These are phyloP conservation scores for Leptogaster cylindrica DNA, from an alignment of 2,888 invertebrate species.

Conservation along the genomic window DNA sequence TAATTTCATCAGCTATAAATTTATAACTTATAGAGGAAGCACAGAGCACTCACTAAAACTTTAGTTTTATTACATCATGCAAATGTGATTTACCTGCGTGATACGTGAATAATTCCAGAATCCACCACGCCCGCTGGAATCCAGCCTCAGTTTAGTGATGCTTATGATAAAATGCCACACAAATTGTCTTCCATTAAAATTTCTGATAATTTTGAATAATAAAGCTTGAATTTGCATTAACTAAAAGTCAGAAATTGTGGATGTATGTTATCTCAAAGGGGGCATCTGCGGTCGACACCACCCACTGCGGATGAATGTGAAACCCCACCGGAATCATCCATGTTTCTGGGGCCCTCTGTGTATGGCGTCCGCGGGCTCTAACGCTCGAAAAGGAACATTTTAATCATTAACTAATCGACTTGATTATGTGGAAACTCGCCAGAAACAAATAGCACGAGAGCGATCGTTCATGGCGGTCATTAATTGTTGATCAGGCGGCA, in stretches of 20 bases:
- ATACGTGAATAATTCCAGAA: slow-evolving; percentile 25
- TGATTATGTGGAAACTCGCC: slow-evolving; percentile 27
- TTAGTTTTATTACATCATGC: not conserved
- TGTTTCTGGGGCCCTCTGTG: not conserved
- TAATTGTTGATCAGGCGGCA: slow-evolving; percentile 26
- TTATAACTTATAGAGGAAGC: slow-evolving; percentile 5
- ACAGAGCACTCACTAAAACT: not conserved
- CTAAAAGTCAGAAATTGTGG: slow-evolving; percentile 9
- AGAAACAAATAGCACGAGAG: slow-evolving; percentile 30
- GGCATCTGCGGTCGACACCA: slow-evolving; percentile 34
- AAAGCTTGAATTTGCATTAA: slow-evolving; percentile 29
- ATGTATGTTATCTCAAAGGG: slow-evolving; percentile 23
- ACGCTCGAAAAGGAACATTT: not conserved
- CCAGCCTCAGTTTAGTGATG: not conserved
- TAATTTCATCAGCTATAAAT: not conserved
- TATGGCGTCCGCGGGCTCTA: slow-evolving; percentile 1
- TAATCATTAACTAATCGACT: slow-evolving; percentile 38
- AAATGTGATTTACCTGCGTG: slow-evolving; percentile 8
- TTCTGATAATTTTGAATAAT: slow-evolving; percentile 20
- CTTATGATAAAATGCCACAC: slow-evolving; percentile 31
- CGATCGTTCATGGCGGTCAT: slow-evolving; percentile 10
- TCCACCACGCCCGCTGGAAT: slow-evolving; percentile 21
- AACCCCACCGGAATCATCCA: not conserved
- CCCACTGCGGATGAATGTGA: slow-evolving; percentile 30
- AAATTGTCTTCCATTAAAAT: slow-evolving; percentile 26